Conservation (phyloP, 2,113 vertebrate species). For the Aegypius monachus region DNA sequence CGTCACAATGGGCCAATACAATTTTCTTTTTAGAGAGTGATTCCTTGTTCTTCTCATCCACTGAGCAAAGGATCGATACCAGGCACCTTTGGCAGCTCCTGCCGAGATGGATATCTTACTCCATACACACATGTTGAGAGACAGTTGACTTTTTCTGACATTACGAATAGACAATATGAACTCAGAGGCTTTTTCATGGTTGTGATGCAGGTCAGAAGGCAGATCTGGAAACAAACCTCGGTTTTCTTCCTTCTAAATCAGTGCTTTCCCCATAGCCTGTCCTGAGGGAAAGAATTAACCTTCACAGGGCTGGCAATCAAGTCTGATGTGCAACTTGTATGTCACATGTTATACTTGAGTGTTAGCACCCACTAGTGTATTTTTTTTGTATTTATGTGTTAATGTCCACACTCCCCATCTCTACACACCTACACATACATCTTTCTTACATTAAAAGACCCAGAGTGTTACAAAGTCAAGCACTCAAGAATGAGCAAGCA, state of each 20-base stretch:
- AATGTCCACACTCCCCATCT: background rate
- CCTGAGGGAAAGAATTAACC: background rate
- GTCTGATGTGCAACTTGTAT: background rate
- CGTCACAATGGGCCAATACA: background rate
- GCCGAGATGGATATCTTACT: background rate
- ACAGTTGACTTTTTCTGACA: background rate
- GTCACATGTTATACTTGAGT: background rate
- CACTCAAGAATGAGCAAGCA: background rate
- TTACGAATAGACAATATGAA: background rate
- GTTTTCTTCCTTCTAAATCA: background rate
- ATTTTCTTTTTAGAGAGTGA: background rate
- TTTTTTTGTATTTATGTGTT: background rate
- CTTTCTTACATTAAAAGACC: background rate
- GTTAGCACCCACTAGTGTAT: background rate
- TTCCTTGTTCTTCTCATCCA: background rate
- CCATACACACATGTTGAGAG: background rate
- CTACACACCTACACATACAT: background rate
- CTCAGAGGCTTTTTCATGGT: background rate
- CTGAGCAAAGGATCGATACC: background rate
- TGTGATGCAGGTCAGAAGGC: background rate
- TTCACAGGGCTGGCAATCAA: background rate
- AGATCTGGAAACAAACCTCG: background rate
- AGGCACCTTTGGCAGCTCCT: background rate
- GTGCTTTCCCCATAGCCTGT: background rate
- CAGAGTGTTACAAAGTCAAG: background rate